Conservation (phyloP, 2,113 vertebrate species). For the Clarias batrachus region DNA sequence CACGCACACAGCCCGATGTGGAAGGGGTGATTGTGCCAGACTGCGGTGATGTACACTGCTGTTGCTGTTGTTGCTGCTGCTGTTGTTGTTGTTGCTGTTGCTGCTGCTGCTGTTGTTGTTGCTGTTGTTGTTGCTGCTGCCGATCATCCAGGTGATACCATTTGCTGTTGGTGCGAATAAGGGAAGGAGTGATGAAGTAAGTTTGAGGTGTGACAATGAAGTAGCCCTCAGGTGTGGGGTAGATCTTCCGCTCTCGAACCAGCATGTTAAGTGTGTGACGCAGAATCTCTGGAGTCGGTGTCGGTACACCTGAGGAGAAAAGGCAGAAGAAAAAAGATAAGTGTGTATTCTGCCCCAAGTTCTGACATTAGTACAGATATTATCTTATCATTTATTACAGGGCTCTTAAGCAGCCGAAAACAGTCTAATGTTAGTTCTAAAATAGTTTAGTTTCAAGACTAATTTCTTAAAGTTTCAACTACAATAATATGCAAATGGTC, state of each 20-base stretch:
- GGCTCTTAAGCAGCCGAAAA: not conserved
- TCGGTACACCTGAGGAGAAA: constrained; percentile 84
- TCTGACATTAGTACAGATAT: not conserved
- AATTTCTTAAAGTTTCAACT: not conserved
- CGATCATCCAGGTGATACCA: constrained; percentile 98
- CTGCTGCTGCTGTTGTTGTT: constrained; percentile 79
- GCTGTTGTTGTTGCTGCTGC: constrained; percentile 70
- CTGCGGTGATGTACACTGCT: constrained; percentile 91
- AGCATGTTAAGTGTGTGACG: constrained; percentile 93
- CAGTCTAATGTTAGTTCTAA: not conserved
- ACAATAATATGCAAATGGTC: not conserved
- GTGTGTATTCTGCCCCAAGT: not conserved
- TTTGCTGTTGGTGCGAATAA: constrained; percentile 97
- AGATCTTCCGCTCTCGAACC: constrained; percentile 96
- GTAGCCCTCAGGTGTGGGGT: constrained; percentile 94
- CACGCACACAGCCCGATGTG: constrained; percentile 87
- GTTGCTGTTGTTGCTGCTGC: constrained; percentile 78
- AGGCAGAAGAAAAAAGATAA: not conserved
- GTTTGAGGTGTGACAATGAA: constrained; percentile 98
- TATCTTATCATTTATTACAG: not conserved
- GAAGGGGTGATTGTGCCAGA: constrained; percentile 91
- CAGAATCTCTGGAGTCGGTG: constrained; percentile 94
- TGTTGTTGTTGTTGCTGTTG: constrained; percentile 72
- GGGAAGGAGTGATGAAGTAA: constrained; percentile 96
- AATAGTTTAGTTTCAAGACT: not conserved